Conservation (phyloP, 2,797 vertebrate species). For the Botia kubotai region DNA sequence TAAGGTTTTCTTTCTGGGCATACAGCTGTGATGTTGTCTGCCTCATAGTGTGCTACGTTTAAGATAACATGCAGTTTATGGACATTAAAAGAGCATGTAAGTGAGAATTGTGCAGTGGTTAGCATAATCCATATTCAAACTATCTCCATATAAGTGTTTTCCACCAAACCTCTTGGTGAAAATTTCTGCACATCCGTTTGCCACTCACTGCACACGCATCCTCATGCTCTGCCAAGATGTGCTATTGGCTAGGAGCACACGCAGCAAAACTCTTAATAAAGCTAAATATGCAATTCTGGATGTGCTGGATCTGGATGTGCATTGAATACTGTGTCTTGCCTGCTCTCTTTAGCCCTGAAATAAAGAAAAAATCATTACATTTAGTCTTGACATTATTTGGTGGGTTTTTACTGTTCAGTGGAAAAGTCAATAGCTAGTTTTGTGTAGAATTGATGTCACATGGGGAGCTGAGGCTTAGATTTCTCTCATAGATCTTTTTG, state of each 20-base stretch:
- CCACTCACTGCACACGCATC: neutral
- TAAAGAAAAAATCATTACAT: conserved; percentile 64
- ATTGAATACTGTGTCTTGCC: neutral
- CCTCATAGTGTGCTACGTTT: conserved; percentile 7
- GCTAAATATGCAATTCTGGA: too few relatives aligned
- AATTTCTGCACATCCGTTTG: neutral
- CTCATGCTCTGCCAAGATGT: neutral
- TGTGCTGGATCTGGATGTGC: neutral
- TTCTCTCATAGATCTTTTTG: conserved; percentile 64
- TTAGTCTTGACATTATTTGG: conserved; percentile 39
- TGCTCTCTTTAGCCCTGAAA: conserved; percentile 9
- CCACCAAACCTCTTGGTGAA: neutral
- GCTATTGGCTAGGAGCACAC: too few relatives aligned
- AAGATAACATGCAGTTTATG: conserved; percentile 15
- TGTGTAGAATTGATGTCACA: conserved; percentile 62
- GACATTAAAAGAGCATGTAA: conserved; percentile 15
- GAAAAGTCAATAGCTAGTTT: conserved; percentile 64
- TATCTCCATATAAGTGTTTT: neutral
- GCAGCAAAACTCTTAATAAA: too few relatives aligned
- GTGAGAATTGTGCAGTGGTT: neutral
- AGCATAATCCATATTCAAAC: neutral
- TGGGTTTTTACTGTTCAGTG: conserved; percentile 64
- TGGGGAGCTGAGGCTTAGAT: conserved; percentile 60
- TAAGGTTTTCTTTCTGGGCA: conserved; percentile 36
- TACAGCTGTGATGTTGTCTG: neutral